Evolutionary conservation across 2,888 invertebrate genomes (phyloP), one percentile per base, ranked within the genome.

Genomic region (Dolichopus griseipennis): DNA sequence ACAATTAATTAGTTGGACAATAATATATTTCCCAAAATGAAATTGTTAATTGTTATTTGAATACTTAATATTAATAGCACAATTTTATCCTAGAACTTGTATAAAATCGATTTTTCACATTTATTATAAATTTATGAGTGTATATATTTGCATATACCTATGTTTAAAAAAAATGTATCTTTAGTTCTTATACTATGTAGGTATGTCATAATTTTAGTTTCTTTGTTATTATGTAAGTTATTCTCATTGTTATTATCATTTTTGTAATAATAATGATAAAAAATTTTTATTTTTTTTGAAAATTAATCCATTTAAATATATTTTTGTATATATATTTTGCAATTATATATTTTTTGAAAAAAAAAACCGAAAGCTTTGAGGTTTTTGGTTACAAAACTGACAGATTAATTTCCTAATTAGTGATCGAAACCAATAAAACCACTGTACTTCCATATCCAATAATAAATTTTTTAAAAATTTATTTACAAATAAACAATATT

Each of bases 361-460:
- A 52, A 52, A 52, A 67, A 65, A 70, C 70, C 67, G 64, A 66
- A 65, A 64, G 68, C 67, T 69, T 65, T 71, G 68, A 66, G 70
- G 69, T 71, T 69, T 68, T 68, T 67, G 71, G 70, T 69, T 69
- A 71, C 70, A 72, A 71, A 71, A 72, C 69, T 72, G 73, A 73
- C 71, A 72, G 73, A 72, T 72, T 72, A 72, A 72, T 72, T 72
- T 72, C 72, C 71, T 72, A 72, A 72, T 72, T 72, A 73, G 72
- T 69, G 71, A 72, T 72, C 71, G 69, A 64, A 52, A 52, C 52
- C 52, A 52, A 52, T 52, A 52, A 52, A 52, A 52, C 52, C 52
- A 52, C 52, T 52, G 52, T 9, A 52, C 52, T 52, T 52, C 52
- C 52, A 52, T 52, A 9, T 52, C 52, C 52, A 52, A 52, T 52